Conservation (phyloP, 2,797 vertebrate genomes). For the Chelmon rostratus region DNA sequence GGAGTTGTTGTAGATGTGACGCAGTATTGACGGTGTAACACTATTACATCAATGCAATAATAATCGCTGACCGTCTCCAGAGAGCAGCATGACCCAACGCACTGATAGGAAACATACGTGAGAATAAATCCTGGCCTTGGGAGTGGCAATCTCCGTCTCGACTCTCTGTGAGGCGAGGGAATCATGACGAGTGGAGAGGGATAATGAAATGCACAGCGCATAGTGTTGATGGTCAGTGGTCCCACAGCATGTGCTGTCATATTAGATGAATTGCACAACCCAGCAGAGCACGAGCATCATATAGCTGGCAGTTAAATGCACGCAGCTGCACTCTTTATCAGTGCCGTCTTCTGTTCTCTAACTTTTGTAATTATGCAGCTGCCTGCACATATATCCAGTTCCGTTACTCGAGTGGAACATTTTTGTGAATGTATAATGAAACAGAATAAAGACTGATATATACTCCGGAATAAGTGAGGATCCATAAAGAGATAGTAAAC, state of each 20-base stretch:
- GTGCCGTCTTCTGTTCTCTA: conserved; percentile 33
- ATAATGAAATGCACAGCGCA: conserved; percentile 29
- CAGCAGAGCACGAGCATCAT: conserved; percentile 32
- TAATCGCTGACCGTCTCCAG: neutral
- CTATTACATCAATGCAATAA: conserved; percentile 25
- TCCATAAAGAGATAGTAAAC: conserved; percentile 37
- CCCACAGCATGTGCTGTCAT: conserved; percentile 42
- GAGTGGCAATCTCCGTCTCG: conserved; percentile 14
- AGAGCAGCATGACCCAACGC: conserved; percentile 12
- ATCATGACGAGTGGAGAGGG: conserved; percentile 22
- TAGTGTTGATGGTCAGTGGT: conserved; percentile 37
- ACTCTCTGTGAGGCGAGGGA: conserved; percentile 14
- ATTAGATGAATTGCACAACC: conserved; percentile 41
- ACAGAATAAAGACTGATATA: conserved; percentile 41
- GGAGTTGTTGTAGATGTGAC: conserved; percentile 16
- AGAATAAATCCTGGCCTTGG: conserved; percentile 6
- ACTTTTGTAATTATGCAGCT: conserved; percentile 20
- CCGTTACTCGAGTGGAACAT: conserved; percentile 28
- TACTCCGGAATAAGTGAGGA: conserved; percentile 21
- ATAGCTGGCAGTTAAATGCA: conserved; percentile 31
- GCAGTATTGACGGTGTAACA: conserved; percentile 33
- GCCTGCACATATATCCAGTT: neutral
- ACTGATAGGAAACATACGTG: conserved; percentile 33
- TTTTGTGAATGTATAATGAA: conserved; percentile 39
- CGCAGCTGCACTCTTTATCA: conserved; percentile 58